Evolutionary conservation across 1,140 invertebrate genomes (phyloP), one percentile per base, ranked within the genome.

Genomic region (Caenorhabditis inopinata): DNA sequence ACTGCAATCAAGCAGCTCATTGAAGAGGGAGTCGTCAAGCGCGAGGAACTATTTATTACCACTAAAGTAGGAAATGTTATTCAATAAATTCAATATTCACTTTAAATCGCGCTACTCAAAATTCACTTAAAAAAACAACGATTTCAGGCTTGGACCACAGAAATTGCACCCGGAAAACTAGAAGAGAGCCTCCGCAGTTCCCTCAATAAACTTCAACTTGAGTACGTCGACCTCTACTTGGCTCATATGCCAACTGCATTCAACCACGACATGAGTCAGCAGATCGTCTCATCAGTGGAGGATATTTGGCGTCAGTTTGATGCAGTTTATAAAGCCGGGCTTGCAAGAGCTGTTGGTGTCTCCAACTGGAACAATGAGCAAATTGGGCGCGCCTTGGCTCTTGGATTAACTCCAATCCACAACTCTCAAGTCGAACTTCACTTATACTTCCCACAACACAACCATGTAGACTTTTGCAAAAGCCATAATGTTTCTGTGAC

Each of bases 11-110:
- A 93, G 85, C 91, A 92, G 87, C 94, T 93, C 92, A 90, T 94
- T 53, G 89, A 91, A 79, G 90, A 92, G 49, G 93, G 93, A 25
- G 91, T 90, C 86, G 89, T 93, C 3, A 93, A 91, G 81, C 90
- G 94, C 48, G 92, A 93, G 85, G 93, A 95, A 32, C 89, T 95
- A 25, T 95, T 94, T 88, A 91, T 95, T 77, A 93, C 93, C 0
- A 94, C 94, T 18, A 95, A 94, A 90, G 91, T 94, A 73, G 21
- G 11, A 25, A 25, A 9, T n/a, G n/a, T n/a, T n/a, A n/a, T n/a
- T n/a, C n/a, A n/a, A n/a, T n/a, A n/a, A n/a, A n/a, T n/a, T n/a
- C n/a, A n/a, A n/a, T n/a, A n/a, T n/a, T n/a, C n/a, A n/a, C n/a
- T n/a, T n/a, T n/a, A n/a, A n/a, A n/a, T n/a, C n/a, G n/a, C n/a